Percentiles rank a stretch among this genome's conserved stretches.
phyloP scores from a whole-genome alignment of 2,113 vertebrate genomes.

The Cathartes aura region DNA sequence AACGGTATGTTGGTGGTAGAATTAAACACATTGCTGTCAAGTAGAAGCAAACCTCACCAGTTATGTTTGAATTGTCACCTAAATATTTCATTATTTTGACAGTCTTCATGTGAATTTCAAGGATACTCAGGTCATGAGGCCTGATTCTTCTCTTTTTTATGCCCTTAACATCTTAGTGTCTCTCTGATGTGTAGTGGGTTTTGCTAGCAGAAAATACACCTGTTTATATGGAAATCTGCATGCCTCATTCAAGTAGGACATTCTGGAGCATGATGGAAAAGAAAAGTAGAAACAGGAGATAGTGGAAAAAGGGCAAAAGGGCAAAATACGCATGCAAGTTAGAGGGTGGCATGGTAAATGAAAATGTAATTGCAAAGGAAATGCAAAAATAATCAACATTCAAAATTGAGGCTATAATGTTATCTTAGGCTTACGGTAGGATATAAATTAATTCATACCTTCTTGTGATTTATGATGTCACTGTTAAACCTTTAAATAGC shows the following conservation, averaged over 20 bases:
- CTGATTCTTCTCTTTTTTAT: background rate
- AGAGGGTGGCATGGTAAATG: background rate
- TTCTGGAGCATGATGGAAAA: background rate
- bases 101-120: slow-evolving; percentile 30
- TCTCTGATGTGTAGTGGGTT: background rate
- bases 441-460: slow-evolving; percentile 64
- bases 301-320: background rate
- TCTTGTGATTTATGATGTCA: slow-evolving; percentile 75
- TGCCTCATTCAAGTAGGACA: slow-evolving; percentile 2
- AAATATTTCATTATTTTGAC: slow-evolving; percentile 54
- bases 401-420: slow-evolving; percentile 36
- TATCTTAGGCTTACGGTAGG: slow-evolving; percentile 39
- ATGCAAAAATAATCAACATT: slow-evolving; percentile 43
- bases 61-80: slow-evolving; percentile 54
- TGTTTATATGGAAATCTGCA: background rate
- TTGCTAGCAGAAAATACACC: background rate
- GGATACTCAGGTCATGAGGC: background rate
- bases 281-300: background rate
- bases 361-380: slow-evolving; percentile 30
- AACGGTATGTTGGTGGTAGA: background rate
- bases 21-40: slow-evolving; percentile 2
- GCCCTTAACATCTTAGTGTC: background rate
- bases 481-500: slow-evolving; percentile 70
- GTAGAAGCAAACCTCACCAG: slow-evolving; percentile 29
- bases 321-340: background rate